Percentiles rank a stretch among this genome's conserved stretches.
Conservation (phyloP, 1,140 invertebrate species). For the Microvelia longipes region DNA sequence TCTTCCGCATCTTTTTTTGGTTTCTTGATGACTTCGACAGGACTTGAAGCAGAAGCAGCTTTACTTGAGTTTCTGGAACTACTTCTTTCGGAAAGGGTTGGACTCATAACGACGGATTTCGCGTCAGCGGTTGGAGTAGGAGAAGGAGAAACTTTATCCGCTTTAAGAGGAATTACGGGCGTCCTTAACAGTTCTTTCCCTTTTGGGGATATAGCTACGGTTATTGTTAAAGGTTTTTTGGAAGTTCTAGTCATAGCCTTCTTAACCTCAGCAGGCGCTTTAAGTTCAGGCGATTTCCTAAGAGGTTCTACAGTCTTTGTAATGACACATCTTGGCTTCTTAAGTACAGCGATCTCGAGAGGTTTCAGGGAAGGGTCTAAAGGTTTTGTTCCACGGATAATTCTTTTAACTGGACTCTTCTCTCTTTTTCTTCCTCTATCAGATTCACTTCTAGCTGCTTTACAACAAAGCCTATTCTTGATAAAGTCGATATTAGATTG, state of each 20-base stretch:
- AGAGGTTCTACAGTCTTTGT: slow-evolving; percentile 17
- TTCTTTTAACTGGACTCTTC: neutral
- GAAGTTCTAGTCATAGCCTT: slow-evolving; percentile 36
- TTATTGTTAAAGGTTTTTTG: slow-evolving; percentile 33
- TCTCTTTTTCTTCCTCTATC: neutral
- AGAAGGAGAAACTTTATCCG: slow-evolving; percentile 7
- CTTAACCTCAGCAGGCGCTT: slow-evolving; percentile 40
- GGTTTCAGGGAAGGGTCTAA: neutral
- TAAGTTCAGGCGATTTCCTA: slow-evolving; percentile 35
- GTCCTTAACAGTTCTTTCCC: slow-evolving; percentile 31
- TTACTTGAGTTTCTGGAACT: slow-evolving; percentile 8
- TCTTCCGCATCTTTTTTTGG: slow-evolving; percentile 6
- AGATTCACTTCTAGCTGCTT: neutral
- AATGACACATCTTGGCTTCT: neutral
- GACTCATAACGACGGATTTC: slow-evolving; percentile 3
- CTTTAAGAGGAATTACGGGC: slow-evolving; percentile 19
- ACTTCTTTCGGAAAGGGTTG: neutral
- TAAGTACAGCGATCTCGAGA: neutral
- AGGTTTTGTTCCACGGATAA: neutral
- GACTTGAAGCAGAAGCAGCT: neutral
- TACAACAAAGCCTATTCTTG: neutral
- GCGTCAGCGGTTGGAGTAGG: neutral
- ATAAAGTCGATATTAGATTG: neutral
- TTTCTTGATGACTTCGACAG: slow-evolving; percentile 11
- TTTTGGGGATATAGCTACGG: slow-evolving; percentile 33